Base-by-base conservation (phyloP, 2,113 vertebrate genomes). In the Sigmodon hispidus region DNA sequence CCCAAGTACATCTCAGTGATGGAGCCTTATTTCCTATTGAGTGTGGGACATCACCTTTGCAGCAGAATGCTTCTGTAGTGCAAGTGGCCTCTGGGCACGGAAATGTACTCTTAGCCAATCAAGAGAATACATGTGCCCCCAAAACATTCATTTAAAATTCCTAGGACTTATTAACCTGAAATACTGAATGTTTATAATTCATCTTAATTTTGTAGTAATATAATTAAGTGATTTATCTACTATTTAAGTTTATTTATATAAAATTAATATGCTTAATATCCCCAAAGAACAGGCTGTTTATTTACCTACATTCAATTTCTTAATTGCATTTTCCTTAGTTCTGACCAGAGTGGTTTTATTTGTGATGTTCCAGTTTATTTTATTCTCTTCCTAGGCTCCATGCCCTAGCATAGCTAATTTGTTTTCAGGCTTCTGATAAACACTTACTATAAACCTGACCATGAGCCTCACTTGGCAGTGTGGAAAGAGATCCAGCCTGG, bases 341-440 rank as follows among this genome's bases (percentile, higher is more conserved):
- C 70, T 61, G 65, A 86, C 29, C 52, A 57, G 22, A 69, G 48
- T 9, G 1, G 29, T 67, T 90, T 90, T 81, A 75, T 83, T 76
- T 80, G 12, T 36, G 40, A 63, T 96, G 83, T 94, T 90, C 31
- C 34, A 84, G 69, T 91, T 96, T n/a, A 40, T 3, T 89, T 95
- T 79, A 67, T 57, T 94, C 29, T 93, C 67, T 40, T 88, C 72
- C 48, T 65, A 84, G 52, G 70, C 87, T 31, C 79, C 4, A 65
- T 52, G 59, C 6, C 81, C 77, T 61, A 55, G 40, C 55, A 76
- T n/a, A 50, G 34, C 70, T 70, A 52, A 85, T 89, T 93, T 95
- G 59, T 72, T 91, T 69, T 50, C 69, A 89, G 29, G 34, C 0
- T 29, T 97, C 96, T 95, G 52, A 96, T 87, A 92, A 94, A 65